Evolutionary conservation across 1,140 invertebrate species (phyloP).

Genomic region (Scaptomyza hsui): DNA sequence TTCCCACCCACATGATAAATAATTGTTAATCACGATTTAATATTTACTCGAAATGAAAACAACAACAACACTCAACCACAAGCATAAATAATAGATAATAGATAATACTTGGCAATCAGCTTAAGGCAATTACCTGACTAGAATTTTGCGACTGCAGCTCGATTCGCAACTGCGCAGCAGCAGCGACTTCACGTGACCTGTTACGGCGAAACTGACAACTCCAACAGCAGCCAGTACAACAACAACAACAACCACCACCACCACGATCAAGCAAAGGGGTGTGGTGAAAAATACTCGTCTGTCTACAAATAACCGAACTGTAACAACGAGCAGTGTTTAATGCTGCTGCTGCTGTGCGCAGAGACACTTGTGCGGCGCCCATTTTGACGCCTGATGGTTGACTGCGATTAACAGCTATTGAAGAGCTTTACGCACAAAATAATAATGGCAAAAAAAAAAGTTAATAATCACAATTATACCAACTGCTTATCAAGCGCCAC

Average conservation of each 20-base stretch:
- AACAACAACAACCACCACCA: neutral
- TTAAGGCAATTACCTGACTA: slow-evolving; percentile 17
- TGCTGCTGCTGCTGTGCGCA: slow-evolving; percentile 1
- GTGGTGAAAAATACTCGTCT: neutral
- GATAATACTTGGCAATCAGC: neutral
- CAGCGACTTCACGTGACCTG: slow-evolving; percentile 47
- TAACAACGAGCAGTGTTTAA: neutral
- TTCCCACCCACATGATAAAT: neutral
- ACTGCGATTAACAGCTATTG: neutral
- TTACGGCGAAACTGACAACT: slow-evolving; percentile 18
- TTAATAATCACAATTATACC: neutral
- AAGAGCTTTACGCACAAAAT: slow-evolving; percentile 23
- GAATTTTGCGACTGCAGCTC: slow-evolving; percentile 47
- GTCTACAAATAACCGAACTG: neutral
- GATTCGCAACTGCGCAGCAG: slow-evolving; percentile 54
- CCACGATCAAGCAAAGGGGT: neutral
- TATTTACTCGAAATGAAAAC: neutral
- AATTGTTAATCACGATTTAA: neutral
- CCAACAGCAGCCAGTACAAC: neutral
- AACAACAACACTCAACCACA: neutral
- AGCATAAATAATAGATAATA: neutral
- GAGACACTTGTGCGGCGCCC: slow-evolving; percentile 2
- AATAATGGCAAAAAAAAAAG: slow-evolving; percentile 13
- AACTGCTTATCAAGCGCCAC: slow-evolving; percentile 24
- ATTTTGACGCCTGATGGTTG: neutral